Conservation (phyloP, 2,888 invertebrate genomes). For the Stenolophus ochropezus region DNA sequence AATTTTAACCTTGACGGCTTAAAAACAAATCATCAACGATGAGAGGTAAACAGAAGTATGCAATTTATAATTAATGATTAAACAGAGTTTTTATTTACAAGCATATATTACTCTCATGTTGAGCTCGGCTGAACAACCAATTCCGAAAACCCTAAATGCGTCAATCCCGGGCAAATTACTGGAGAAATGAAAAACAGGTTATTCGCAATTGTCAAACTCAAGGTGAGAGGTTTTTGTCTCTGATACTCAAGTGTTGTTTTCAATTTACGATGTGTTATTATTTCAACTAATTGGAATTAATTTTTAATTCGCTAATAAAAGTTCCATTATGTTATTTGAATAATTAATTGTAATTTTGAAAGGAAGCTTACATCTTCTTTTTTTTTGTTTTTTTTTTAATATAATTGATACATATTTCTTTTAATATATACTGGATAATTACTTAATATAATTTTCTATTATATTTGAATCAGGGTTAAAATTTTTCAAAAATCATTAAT, state of each 20-base stretch:
- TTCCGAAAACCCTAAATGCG: slow-evolving; percentile 11
- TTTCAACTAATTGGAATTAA: not conserved
- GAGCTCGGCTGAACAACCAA: not conserved
- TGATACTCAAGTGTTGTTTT: not conserved
- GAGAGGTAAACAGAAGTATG: slow-evolving; percentile 1
- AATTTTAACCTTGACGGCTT: not conserved
- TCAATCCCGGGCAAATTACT: not conserved
- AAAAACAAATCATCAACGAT: slow-evolving; percentile 1
- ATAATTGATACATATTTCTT: no score
- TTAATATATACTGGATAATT: no score
- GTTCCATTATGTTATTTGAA: not conserved
- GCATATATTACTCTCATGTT: not conserved
- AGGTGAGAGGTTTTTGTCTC: not conserved
- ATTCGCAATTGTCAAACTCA: slow-evolving; percentile 2
- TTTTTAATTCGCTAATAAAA: not conserved
- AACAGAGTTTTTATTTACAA: slow-evolving; percentile 1
- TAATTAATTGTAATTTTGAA: no score
- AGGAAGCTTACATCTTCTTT: no score
- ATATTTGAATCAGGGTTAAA: no score
- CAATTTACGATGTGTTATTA: not conserved
- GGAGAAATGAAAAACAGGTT: slow-evolving; percentile 9
- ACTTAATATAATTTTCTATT: no score
- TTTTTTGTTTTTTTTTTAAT: no score
- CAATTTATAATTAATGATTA: slow-evolving; percentile 14
- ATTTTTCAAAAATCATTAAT: no score